These are phyloP conservation scores for Macaca fascicularis DNA, from an alignment of 2,113 vertebrate genomes.

Conservation along the genomic window DNA sequence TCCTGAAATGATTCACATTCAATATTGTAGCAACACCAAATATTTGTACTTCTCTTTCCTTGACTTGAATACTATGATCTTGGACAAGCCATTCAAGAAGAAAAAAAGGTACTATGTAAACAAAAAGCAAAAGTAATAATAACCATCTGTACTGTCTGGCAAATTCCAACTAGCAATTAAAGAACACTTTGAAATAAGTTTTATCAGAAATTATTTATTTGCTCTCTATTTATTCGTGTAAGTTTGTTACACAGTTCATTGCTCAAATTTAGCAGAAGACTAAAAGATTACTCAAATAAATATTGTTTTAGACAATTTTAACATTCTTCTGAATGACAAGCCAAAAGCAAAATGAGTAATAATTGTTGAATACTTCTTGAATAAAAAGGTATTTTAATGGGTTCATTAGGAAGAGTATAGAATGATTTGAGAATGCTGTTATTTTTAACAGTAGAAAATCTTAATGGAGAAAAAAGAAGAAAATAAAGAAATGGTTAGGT, in stretches of 20 bases:
- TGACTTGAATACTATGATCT: conserved; percentile 63
- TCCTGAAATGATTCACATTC: conserved; percentile 66
- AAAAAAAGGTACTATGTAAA: conserved; percentile 49
- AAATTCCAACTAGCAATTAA: conserved; percentile 75
- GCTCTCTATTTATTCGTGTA: conserved; percentile 51
- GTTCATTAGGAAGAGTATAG: neutral
- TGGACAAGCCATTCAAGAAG: conserved; percentile 20
- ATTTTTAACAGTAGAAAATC: neutral
- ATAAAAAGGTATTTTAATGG: conserved; percentile 16
- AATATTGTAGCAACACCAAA: conserved; percentile 32
- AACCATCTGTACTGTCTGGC: conserved; percentile 70
- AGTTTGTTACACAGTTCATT: conserved; percentile 38
- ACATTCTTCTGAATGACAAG: conserved; percentile 61
- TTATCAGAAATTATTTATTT: conserved; percentile 64
- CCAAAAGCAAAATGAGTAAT: conserved; percentile 58
- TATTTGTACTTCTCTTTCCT: conserved; percentile 43
- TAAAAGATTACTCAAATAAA: conserved; percentile 68
- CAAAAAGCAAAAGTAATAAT: conserved; percentile 57
- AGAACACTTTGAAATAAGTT: conserved; percentile 56
- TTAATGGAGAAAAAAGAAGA: neutral
- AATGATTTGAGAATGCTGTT: neutral
- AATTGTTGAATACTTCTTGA: neutral
- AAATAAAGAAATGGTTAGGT: neutral
- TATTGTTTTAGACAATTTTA: conserved; percentile 56
- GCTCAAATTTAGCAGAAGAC: conserved; percentile 67